Conservation (phyloP, 2,113 vertebrate species). For the Cyanistes caeruleus region DNA sequence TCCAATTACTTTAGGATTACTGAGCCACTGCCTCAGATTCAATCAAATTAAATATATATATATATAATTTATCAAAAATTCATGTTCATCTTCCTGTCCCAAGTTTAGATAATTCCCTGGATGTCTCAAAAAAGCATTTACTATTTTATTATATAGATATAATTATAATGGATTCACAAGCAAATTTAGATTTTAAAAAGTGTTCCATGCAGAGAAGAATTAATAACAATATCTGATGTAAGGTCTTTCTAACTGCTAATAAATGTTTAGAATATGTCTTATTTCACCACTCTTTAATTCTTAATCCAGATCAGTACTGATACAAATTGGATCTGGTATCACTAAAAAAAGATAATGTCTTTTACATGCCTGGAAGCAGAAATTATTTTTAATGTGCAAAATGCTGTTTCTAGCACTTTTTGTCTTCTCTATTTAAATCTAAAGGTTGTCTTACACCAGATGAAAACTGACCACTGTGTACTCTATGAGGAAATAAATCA, state of each 20-base stretch:
- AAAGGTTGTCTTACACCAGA: slow-evolving; percentile 17
- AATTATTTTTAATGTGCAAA: neutral
- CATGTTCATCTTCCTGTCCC: neutral
- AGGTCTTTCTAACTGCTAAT: neutral
- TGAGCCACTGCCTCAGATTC: neutral
- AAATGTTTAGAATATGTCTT: neutral
- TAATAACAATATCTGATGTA: neutral
- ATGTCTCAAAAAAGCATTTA: neutral
- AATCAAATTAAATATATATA: neutral
- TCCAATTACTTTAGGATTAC: neutral
- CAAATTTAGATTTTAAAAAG: neutral
- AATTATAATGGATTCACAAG: neutral
- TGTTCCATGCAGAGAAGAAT: neutral
- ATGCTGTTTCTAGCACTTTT: neutral
- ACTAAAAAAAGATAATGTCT: neutral
- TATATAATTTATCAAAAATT: neutral
- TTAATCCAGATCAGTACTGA: neutral
- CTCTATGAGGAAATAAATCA: neutral
- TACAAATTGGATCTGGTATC: neutral
- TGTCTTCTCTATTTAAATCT: slow-evolving; percentile 37
- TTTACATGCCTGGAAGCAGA: neutral
- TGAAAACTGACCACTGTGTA: slow-evolving; percentile 19
- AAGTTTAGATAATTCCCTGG: neutral
- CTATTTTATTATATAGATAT: neutral
- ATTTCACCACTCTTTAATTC: neutral